Base-by-base conservation (phyloP, 2,888 invertebrate genomes). In the Ceramica pisi region DNA sequence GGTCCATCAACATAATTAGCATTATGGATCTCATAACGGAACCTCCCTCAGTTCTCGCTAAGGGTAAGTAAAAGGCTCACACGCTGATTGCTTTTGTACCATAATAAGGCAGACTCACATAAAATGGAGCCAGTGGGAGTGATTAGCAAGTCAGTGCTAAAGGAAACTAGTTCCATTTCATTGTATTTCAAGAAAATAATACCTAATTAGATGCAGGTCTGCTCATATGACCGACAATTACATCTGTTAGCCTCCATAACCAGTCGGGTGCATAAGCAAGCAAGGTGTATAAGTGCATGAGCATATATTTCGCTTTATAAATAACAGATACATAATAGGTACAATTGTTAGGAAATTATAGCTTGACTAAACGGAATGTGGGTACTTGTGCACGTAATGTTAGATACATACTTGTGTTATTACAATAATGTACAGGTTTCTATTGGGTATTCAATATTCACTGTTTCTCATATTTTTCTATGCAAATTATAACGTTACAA, bases 341-440 rank as follows among this genome's bases (percentile, higher is more conserved):
- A 71, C 79, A 70, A 76, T 80, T 73, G 69, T 69, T 57, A 63
- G 53, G n/a, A 56, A 73, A 81, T 69, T 71, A 81, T 69, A 63
- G 80, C 65, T 78, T 56, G 73, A 57, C 67, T 69, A 62, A 74
- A 71, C 66, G 66, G 65, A 68, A 65, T 59, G 62, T 69, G 44
- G 26, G 50, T 55, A 66, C 53, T n/a, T 41, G 19, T 5, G 53
- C 64, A 46, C 51, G 57, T 78, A 35, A 57, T 70, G 23, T 64
- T 9, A 60, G 19, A 55, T 69, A 74, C 55, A 62, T 62, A 66
- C 26, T 66, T 57, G 61, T 23, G 31, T 74, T 64, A 46, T 57
- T 67, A 53, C 23, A 35, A 26, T 62, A 21, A 26, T 62, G 26
- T 61, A 21, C 9, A 21, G 12, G 31, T 38, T 12, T 53, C 8